Evolutionary conservation across 1,140 invertebrate species (phyloP).

Genomic region (Phymorhynchus buccinoides): DNA sequence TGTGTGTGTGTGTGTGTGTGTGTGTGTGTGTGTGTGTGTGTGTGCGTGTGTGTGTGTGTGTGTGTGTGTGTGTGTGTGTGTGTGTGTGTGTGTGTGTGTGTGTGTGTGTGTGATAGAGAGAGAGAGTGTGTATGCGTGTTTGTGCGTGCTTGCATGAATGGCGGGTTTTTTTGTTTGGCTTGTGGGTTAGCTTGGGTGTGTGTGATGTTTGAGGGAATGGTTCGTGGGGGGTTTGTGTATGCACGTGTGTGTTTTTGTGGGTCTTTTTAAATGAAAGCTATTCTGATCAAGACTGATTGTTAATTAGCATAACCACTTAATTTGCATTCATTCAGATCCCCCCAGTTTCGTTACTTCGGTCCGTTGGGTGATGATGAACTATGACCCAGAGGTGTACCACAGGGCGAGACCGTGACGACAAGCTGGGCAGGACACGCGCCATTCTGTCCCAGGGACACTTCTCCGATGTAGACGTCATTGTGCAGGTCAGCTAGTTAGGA

Average conservation of each 20-base stretch:
- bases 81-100: neutral
- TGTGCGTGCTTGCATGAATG: neutral
- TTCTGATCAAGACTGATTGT: no score
- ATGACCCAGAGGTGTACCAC: neutral
- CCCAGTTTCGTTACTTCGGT: no score
- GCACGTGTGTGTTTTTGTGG: neutral
- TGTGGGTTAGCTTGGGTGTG: neutral
- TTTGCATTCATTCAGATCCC: no score
- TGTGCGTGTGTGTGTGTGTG: neutral
- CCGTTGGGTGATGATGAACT: neutral
- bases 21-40: constrained; percentile 4
- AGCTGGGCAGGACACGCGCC: neutral
- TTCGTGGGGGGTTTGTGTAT: neutral
- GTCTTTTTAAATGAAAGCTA: no score
- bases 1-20: constrained; percentile 17
- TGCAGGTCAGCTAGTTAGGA: no score
- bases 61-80: neutral
- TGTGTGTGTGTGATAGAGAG: neutral
- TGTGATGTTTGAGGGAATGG: neutral
- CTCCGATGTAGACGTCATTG: constrained; percentile 7
- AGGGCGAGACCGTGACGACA: neutral
- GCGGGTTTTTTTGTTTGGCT: neutral
- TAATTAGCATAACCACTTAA: no score
- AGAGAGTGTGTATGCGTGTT: neutral
- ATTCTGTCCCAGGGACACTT: neutral